phyloP scores from a whole-genome alignment of 1,140 invertebrate genomes.

The Rhopalosiphum padi region DNA sequence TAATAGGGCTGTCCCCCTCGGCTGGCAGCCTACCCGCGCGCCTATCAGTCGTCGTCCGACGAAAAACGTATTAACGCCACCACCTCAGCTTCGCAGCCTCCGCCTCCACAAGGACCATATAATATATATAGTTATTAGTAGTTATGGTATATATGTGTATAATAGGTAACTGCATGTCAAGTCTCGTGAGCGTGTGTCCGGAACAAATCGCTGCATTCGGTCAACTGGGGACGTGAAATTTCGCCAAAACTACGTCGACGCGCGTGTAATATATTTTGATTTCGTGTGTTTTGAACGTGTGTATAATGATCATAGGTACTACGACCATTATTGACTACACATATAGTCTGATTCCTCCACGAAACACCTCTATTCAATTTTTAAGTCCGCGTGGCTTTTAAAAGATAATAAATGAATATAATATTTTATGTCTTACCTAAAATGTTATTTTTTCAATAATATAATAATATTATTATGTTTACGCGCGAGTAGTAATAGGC shows the following conservation, averaged over 20 bases:
- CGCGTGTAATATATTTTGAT: not conserved
- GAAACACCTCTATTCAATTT: not conserved
- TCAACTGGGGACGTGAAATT: not conserved
- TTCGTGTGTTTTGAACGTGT: not conserved
- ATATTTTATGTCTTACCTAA: not conserved
- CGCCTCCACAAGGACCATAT: not conserved
- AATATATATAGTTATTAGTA: not conserved
- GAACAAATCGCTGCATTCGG: not conserved
- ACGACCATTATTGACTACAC: not conserved
- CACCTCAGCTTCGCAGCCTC: not conserved
- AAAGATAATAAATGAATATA: not conserved
- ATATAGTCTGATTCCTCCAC: not conserved
- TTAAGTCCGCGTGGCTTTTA: not conserved
- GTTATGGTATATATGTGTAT: not conserved
- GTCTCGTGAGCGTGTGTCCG: not conserved
- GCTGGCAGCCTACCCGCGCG: not conserved
- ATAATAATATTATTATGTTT: not conserved
- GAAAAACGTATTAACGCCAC: slow-evolving; percentile 18
- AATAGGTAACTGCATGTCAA: not conserved
- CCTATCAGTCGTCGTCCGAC: not conserved
- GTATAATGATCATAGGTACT: no score
- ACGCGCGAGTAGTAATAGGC: no score
- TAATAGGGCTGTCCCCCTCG: not conserved
- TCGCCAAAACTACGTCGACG: not conserved
- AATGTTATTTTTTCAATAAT: not conserved